Conservation (phyloP, 2,797 vertebrate genomes). For the Sebastes nivosus region DNA sequence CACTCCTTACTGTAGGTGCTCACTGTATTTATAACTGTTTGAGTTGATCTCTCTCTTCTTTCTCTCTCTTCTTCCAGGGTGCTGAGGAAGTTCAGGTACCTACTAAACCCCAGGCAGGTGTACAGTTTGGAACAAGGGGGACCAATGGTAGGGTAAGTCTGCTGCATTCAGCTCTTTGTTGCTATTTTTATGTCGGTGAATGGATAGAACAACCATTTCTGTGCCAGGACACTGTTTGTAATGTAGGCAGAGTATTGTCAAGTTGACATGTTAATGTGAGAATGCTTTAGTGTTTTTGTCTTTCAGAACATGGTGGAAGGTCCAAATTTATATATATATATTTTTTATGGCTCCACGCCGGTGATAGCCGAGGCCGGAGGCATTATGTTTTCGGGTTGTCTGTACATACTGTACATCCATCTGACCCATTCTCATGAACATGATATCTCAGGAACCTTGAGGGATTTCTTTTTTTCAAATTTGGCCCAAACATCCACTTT, state of each 20-base stretch:
- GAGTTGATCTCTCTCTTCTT: neutral
- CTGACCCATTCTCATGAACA: too few relatives aligned
- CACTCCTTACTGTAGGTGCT: neutral
- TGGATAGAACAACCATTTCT: neutral
- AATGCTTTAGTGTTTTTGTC: neutral
- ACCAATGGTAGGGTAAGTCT: conserved; percentile 88
- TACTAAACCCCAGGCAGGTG: conserved; percentile 95
- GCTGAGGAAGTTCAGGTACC: conserved; percentile 93
- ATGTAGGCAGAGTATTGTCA: neutral
- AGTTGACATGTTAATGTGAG: neutral
- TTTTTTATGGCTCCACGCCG: neutral
- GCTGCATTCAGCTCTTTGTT: neutral
- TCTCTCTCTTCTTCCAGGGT: conserved; percentile 78
- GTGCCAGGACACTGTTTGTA: neutral
- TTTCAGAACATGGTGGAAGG: neutral
- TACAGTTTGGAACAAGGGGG: conserved; percentile 93
- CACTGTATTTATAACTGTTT: neutral
- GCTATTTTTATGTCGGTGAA: neutral
- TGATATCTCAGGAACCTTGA: too few relatives aligned
- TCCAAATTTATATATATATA: neutral
- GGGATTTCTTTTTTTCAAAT: too few relatives aligned
- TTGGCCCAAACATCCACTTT: too few relatives aligned
- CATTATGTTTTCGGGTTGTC: too few relatives aligned
- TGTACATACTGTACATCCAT: too few relatives aligned
- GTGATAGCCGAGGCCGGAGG: too few relatives aligned